A percentile compares a stretch with the other conserved stretches of the same genome.
Conservation (phyloP, 2,113 vertebrate genomes). For the Canis aureus region DNA sequence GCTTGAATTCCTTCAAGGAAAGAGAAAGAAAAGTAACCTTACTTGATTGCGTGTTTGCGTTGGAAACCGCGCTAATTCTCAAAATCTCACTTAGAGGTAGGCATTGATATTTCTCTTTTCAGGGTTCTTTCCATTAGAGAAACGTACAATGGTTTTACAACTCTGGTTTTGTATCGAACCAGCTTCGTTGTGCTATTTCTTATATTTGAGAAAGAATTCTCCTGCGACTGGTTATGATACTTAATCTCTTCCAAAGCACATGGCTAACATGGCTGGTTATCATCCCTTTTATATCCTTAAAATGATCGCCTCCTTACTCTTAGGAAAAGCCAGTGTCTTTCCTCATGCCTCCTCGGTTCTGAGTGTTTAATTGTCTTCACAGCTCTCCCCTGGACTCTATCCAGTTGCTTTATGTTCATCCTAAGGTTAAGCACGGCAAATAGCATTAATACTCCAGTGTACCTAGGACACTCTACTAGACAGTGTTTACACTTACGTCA, state of each 20-base stretch:
- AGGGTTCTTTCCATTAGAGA: not conserved
- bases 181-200: conserved; percentile 33
- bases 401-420: not conserved
- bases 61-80: not conserved
- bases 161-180: not conserved
- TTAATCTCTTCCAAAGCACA: conserved; percentile 14
- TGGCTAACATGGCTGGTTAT: conserved; percentile 37
- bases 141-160: not conserved
- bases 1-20: conserved; percentile 49
- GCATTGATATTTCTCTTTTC: not conserved
- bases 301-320: not conserved
- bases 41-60: not conserved
- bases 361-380: conserved; percentile 10
- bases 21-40: conserved; percentile 17
- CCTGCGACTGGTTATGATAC: not conserved
- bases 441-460: not conserved
- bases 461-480: not conserved
- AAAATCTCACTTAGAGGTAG: not conserved
- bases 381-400: not conserved
- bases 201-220: not conserved
- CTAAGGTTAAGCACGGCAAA: conserved; percentile 31
- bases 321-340: conserved; percentile 32
- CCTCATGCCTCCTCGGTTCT: conserved; percentile 12
- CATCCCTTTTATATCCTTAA: conserved; percentile 31
- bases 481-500: not conserved